phyloP scores from a whole-genome alignment of 2,113 vertebrate genomes.

The Oncorhynchus gorbuscha region DNA sequence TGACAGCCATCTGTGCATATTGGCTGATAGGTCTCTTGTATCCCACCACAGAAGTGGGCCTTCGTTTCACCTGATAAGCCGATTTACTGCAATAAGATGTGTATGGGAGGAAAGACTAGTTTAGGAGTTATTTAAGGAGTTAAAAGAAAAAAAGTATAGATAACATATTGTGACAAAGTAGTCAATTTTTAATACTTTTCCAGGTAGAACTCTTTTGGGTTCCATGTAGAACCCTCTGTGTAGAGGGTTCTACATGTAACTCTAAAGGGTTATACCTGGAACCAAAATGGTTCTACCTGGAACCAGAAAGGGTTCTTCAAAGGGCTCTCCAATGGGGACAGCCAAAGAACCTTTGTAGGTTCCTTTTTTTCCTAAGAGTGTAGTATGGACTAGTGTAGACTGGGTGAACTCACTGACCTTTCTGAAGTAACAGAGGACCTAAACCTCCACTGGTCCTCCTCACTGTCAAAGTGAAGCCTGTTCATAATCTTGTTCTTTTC shows the following conservation, averaged over 20 bases:
- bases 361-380: not conserved
- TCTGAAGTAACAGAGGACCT: conserved; percentile 82
- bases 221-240: too few species aligned
- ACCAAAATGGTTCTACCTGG: too few species aligned
- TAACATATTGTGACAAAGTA: too few species aligned
- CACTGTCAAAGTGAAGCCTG: conserved; percentile 87
- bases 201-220: too few species aligned
- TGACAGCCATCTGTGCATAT: conserved; percentile 82
- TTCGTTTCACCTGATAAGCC: conserved; percentile 81
- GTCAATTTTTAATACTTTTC: too few species aligned
- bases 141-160: too few species aligned
- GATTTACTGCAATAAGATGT: conserved; percentile 57
- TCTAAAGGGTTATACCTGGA: too few species aligned
- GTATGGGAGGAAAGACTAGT: conserved; percentile 1
- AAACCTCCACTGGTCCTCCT: conserved; percentile 95
- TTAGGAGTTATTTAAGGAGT: not conserved
- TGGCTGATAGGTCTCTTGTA: conserved; percentile 96
- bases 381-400: too few species aligned
- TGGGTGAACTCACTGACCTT: conserved; percentile 70
- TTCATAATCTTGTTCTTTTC: conserved; percentile 98
- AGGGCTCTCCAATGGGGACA: too few species aligned
- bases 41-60: conserved; percentile 88
- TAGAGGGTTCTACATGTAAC: too few species aligned
- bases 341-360: too few species aligned
- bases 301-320: too few species aligned